Base-by-base conservation (phyloP, 2,113 vertebrate species). In the Tragelaphus imberbis region DNA sequence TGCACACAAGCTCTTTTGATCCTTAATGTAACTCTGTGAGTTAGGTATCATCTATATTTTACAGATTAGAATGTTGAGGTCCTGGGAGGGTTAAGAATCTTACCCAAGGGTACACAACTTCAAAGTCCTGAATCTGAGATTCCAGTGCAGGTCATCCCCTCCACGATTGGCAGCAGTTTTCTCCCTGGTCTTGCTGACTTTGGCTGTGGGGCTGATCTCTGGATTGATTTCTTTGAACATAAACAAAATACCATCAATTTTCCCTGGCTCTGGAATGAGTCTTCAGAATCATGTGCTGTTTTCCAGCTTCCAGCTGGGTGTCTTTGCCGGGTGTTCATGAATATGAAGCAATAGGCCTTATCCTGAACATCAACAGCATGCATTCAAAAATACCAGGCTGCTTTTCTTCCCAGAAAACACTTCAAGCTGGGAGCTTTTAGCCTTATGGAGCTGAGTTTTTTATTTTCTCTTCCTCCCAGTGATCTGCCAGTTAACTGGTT, bases 171-270 rank as follows among this genome's bases (percentile, higher is more conserved):
- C 75, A 97, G 85, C 53, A 65, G 36, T 91, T 89, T 91, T 61
- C 30, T 96, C 79, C 55, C 30, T 4, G 6, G 40, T 77, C 81
- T 97, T 97, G 86, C 81, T 93, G 97, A 95, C 91, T 96, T 97
- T 93, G 89, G 89, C 93, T 49, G 15, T 95, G 91, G 49, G 56
- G 44, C 56, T 97, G 91, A 95, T 94, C 71, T 93, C 91, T 84
- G 90, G 90, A 89, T 93, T 97, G 91, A 96, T 98, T 98, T 97
- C 61, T 97, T 61, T 91, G 90, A 95, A 94, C 61, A 89, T 95
- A 97, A 97, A 95, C 55, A 96, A 96, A 96, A 96, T 75, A 84
- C 59, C 89, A 91, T 59, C 80, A 65, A 44, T 91, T 94, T 97
- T 94, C 63, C 68, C 79, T 89, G 87, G 93, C 93, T 97, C 89